Percentiles rank a stretch among this genome's conserved stretches.
phyloP scores from a whole-genome alignment of 1,140 invertebrate species.

The Achatina immaculata region DNA sequence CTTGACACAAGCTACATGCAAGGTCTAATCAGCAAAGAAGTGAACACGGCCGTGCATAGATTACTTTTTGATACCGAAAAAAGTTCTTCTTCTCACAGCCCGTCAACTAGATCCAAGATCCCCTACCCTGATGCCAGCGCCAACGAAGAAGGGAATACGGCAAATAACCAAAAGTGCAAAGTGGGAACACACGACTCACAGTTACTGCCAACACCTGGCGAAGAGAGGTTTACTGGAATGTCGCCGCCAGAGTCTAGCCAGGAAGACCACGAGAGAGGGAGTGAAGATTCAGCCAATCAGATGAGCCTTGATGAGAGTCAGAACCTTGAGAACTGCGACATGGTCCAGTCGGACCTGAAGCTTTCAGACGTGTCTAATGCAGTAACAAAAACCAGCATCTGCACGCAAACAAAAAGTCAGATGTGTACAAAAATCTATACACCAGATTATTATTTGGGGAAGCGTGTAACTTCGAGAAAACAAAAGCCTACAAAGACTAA shows the following conservation, averaged over 20 bases:
- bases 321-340: neutral
- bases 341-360: neutral
- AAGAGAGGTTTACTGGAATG: neutral
- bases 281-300: neutral
- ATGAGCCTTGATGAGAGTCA: neutral
- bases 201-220: neutral
- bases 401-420: neutral
- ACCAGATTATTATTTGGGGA: slow-evolving; percentile 29
- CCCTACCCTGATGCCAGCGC: neutral
- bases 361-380: neutral
- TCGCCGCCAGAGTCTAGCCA: neutral
- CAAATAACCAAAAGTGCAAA: neutral
- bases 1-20: neutral
- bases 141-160: neutral
- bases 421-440: slow-evolving; percentile 14
- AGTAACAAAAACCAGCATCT: neutral
- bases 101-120: neutral
- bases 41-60: slow-evolving; percentile 14
- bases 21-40: slow-evolving; percentile 18
- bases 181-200: no score
- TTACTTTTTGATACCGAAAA: slow-evolving; percentile 16
- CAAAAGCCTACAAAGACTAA: neutral
- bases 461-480: neutral
- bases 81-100: slow-evolving; percentile 25
- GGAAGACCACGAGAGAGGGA: neutral